phyloP scores from a whole-genome alignment of 2,113 vertebrate genomes.

The Gadus chalcogrammus region DNA sequence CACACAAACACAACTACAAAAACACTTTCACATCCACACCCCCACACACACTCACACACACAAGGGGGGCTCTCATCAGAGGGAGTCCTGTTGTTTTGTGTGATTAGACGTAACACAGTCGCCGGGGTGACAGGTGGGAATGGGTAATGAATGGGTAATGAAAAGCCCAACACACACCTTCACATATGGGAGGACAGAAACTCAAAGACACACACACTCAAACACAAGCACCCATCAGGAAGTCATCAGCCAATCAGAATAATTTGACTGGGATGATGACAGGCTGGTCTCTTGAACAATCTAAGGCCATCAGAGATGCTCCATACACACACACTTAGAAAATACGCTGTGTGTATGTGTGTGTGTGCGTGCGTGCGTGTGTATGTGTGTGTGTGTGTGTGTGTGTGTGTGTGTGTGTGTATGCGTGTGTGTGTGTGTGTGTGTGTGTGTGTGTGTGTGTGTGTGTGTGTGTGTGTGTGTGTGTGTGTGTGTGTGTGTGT shows the following conservation, averaged over 20 bases:
- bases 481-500: conserved; percentile 27
- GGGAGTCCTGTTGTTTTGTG: conserved; percentile 63
- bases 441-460: conserved; percentile 16
- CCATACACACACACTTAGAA: conserved; percentile 12
- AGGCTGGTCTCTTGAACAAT: conserved; percentile 59
- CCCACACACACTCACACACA: conserved; percentile 9
- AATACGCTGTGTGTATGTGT: too few relatives aligned
- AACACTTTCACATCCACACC: background rate
- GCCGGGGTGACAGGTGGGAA: conserved; percentile 57
- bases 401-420: conserved; percentile 5
- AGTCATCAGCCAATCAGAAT: conserved; percentile 80
- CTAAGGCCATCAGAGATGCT: conserved; percentile 42
- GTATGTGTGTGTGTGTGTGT: conserved; percentile 1
- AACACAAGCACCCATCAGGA: conserved; percentile 62
- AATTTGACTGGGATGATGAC: conserved; percentile 75
- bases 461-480: conserved; percentile 36
- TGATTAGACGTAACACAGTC: conserved; percentile 71
- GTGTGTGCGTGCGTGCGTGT: too few relatives aligned
- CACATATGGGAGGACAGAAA: conserved; percentile 49
- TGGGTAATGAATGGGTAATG: conserved; percentile 49
- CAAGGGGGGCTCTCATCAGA: conserved; percentile 63
- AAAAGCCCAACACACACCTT: conserved; percentile 43
- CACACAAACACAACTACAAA: conserved; percentile 17
- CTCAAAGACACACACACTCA: conserved; percentile 21
- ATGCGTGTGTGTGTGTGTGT: too few relatives aligned